Percentiles rank a stretch among this genome's conserved stretches.
Evolutionary conservation across 1,140 invertebrate genomes (phyloP).

Genomic region (Sitodiplosis mosellana): DNA sequence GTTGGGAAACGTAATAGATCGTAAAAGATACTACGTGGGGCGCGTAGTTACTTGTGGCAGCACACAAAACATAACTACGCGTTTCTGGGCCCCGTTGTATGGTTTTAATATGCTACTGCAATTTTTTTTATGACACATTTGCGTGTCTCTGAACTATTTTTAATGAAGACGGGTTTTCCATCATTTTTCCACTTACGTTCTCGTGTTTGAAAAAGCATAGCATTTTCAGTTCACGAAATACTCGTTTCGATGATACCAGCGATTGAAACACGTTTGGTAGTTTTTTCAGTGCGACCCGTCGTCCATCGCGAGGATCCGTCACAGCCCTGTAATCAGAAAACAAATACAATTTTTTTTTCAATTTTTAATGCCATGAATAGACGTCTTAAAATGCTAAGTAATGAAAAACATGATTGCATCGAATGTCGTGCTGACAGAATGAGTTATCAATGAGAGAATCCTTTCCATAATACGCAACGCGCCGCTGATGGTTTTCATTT

Average conservation of each 20-base stretch:
- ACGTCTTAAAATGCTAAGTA: too few species aligned
- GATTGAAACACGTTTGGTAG: slow-evolving; percentile 99
- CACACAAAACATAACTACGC: too few species aligned
- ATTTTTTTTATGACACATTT: neutral
- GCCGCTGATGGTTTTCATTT: too few species aligned
- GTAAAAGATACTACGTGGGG: too few species aligned
- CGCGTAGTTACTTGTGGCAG: too few species aligned
- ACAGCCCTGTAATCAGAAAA: slow-evolving; percentile 74
- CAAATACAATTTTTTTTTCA: slow-evolving; percentile 7
- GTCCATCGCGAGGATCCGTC: slow-evolving; percentile 95
- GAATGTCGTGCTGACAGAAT: too few species aligned
- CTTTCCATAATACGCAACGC: too few species aligned
- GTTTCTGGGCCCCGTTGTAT: too few species aligned
- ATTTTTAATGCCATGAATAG: neutral
- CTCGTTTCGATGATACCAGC: slow-evolving; percentile 91
- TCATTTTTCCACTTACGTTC: slow-evolving; percentile 62
- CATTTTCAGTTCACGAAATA: slow-evolving; percentile 98
- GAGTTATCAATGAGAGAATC: too few species aligned
- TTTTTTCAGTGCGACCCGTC: slow-evolving; percentile 96
- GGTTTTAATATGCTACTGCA: too few species aligned
- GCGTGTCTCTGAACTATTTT: neutral
- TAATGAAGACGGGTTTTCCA: neutral
- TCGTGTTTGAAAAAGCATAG: slow-evolving; percentile 99
- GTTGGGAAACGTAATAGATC: too few species aligned
- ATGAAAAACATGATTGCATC: too few species aligned